These are phyloP conservation scores for Tipula confusa DNA, from an alignment of 2,888 invertebrate species.

Conservation along the genomic window DNA sequence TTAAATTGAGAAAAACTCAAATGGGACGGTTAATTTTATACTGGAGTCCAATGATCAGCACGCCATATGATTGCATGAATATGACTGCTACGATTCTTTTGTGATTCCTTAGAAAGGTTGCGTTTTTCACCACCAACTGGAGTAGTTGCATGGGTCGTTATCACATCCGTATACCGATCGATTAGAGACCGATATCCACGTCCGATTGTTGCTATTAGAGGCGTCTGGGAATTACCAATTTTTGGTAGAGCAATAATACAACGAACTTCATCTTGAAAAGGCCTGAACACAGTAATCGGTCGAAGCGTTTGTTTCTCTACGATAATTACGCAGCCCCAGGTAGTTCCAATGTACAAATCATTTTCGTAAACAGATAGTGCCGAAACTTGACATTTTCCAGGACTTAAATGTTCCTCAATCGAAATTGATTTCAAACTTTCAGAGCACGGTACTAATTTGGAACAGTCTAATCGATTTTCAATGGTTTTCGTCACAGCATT, in stretches of 20 bases:
- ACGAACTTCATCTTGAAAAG: slow-evolving; percentile 69
- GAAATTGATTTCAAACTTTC: slow-evolving; percentile 88
- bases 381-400: slow-evolving; percentile 66
- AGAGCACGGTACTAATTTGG: slow-evolving; percentile 85
- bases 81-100: slow-evolving; percentile 42
- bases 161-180: slow-evolving; percentile 57
- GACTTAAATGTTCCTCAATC: slow-evolving; percentile 78
- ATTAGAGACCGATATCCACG: slow-evolving; percentile 77
- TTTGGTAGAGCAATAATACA: slow-evolving; percentile 43
- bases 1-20: not conserved
- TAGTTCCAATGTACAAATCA: slow-evolving; percentile 85
- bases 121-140: slow-evolving; percentile 40
- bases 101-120: slow-evolving; percentile 33
- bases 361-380: slow-evolving; percentile 61
- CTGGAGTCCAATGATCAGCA: slow-evolving; percentile 60
- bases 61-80: slow-evolving; percentile 69
- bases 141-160: slow-evolving; percentile 46
- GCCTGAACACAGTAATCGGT: slow-evolving; percentile 88
- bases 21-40: slow-evolving; percentile 29
- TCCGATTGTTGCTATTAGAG: slow-evolving; percentile 72
- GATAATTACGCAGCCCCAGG: slow-evolving; percentile 90
- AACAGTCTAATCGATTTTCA: slow-evolving; percentile 80
- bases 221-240: slow-evolving; percentile 47
- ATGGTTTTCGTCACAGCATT: slow-evolving; percentile 63
- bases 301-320: slow-evolving; percentile 74